phyloP scores from a whole-genome alignment of 2,113 vertebrate genomes.

The Xiphophorus hellerii region DNA sequence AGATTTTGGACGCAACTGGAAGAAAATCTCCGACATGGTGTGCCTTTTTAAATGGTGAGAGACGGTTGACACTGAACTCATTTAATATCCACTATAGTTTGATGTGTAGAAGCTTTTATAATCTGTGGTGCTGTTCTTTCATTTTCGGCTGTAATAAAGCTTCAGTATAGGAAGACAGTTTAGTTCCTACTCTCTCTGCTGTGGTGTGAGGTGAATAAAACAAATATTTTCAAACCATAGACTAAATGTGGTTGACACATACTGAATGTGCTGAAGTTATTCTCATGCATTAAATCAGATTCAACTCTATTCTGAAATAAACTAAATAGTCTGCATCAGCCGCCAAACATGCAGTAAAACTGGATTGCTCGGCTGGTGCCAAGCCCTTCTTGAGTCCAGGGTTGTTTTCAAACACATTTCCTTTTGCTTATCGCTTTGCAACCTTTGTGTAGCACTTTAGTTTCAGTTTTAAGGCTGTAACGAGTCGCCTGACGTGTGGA shows the following conservation, averaged over 20 bases:
- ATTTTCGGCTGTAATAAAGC: background rate
- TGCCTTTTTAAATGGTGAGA: conserved; percentile 93
- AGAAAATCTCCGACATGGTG: conserved; percentile 85
- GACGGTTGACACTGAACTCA: background rate
- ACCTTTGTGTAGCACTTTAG: conserved; percentile 4
- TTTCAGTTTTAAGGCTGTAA: conserved; percentile 5
- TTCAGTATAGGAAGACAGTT: background rate
- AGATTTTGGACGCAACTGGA: conserved; percentile 88
- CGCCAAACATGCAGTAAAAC: conserved; percentile 16
- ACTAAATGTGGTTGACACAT: background rate
- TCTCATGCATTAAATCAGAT: background rate
- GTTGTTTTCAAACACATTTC: conserved; percentile 32
- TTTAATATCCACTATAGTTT: background rate
- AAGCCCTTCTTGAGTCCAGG: background rate
- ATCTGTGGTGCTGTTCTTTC: background rate
- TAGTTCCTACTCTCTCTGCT: background rate
- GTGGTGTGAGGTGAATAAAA: background rate
- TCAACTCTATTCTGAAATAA: background rate
- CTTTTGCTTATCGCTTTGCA: conserved; percentile 22
- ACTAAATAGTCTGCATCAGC: conserved; percentile 10
- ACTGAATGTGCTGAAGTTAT: background rate
- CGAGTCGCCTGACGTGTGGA: background rate
- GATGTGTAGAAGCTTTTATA: background rate
- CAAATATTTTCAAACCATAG: background rate
- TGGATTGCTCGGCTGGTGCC: conserved; percentile 1